These are phyloP conservation scores for Paracentrotus lividus DNA, from an alignment of 53 echinoderm and acorn worm genomes.

Conservation along the genomic window DNA sequence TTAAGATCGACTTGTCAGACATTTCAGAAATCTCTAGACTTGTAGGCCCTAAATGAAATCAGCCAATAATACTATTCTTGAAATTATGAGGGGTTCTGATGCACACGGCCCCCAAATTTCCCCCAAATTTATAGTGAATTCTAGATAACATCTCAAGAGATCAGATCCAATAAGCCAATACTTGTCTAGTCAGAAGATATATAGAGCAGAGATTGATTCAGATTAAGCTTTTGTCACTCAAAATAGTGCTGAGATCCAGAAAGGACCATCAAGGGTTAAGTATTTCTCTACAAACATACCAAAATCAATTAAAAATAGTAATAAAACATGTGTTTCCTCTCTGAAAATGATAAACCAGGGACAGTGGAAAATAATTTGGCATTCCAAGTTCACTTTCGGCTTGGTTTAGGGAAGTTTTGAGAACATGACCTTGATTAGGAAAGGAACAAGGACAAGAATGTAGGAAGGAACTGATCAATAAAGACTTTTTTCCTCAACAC, in stretches of 20 bases:
- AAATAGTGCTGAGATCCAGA: too few species aligned
- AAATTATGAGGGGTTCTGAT: neutral
- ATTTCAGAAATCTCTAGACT: too few species aligned
- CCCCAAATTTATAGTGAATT: too few species aligned
- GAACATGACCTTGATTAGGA: constrained; percentile 41
- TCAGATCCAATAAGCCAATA: too few species aligned
- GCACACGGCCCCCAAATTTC: too few species aligned
- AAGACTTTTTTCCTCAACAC: constrained; percentile 34
- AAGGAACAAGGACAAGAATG: constrained; percentile 31
- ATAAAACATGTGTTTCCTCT: constrained; percentile 35
- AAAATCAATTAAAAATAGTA: neutral
- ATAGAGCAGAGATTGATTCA: too few species aligned
- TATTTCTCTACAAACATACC: neutral
- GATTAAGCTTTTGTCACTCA: too few species aligned
- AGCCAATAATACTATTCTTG: neutral
- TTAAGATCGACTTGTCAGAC: too few species aligned
- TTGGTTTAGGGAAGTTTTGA: neutral
- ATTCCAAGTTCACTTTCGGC: neutral
- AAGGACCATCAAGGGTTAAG: too few species aligned
- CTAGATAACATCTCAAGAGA: too few species aligned
- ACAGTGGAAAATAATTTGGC: neutral
- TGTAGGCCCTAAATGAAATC: neutral
- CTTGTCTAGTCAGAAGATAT: too few species aligned
- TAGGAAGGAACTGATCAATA: constrained; percentile 62
- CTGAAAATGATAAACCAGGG: neutral